Percentiles rank a stretch among this genome's conserved stretches.
Evolutionary conservation across 1,140 invertebrate species (phyloP).

Genomic region (Macrosteles quadrilineatus): DNA sequence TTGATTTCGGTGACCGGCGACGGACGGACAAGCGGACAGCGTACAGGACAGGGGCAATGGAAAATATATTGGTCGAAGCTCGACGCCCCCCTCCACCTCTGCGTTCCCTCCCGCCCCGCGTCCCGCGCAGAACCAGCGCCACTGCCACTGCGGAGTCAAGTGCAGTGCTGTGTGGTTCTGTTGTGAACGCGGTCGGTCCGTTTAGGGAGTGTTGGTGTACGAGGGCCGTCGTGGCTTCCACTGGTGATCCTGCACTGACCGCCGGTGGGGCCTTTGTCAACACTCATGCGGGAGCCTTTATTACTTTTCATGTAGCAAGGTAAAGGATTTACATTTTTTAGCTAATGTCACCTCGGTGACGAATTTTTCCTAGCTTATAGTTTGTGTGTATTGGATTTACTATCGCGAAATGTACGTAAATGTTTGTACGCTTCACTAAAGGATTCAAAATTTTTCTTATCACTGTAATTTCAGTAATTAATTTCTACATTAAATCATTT

Average conservation of each 20-base stretch:
- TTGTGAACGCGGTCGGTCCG: conserved; percentile 2
- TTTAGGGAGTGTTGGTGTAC: not conserved
- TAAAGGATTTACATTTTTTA: conserved; percentile 44
- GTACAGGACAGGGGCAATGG: conserved; percentile 21
- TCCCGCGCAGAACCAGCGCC: too few species aligned
- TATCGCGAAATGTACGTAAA: too few species aligned
- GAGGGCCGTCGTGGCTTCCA: conserved; percentile 59
- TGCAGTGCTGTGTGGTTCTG: not conserved
- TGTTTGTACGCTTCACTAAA: too few species aligned
- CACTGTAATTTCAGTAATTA: too few species aligned
- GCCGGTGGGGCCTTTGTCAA: conserved; percentile 55
- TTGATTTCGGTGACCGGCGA: conserved; percentile 25
- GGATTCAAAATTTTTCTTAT: too few species aligned
- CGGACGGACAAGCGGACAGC: too few species aligned
- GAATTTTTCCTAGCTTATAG: too few species aligned
- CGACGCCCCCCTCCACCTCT: not conserved
- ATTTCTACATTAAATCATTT: too few species aligned
- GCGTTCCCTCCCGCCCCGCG: not conserved
- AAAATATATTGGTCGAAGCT: conserved; percentile 25
- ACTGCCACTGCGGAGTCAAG: conserved; percentile 28
- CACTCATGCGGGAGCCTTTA: conserved; percentile 52
- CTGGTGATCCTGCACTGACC: conserved; percentile 49
- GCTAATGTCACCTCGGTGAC: too few species aligned
- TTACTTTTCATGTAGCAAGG: conserved; percentile 59
- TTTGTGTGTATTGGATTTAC: too few species aligned